These are phyloP conservation scores for Rhodophaea formosa DNA, from an alignment of 2,888 invertebrate species.

Conservation along the genomic window DNA sequence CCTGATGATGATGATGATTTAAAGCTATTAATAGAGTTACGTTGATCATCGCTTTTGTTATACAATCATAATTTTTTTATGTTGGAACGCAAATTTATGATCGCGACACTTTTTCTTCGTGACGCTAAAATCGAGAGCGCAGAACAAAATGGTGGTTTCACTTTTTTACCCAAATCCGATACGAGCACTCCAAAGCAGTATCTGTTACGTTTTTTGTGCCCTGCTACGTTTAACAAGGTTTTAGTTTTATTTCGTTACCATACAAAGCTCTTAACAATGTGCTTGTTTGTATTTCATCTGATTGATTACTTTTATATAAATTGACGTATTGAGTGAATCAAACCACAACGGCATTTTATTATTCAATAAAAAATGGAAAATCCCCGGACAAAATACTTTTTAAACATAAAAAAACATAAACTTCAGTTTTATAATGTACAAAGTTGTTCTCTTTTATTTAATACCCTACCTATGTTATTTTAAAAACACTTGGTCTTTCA, in stretches of 20 bases:
- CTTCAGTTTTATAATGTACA: too few relatives aligned
- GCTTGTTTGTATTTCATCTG: background rate
- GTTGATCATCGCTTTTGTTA: background rate
- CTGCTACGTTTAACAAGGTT: constrained; percentile 11
- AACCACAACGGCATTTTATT: background rate
- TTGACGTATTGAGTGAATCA: background rate
- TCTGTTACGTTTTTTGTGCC: constrained; percentile 19
- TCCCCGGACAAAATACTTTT: too few relatives aligned
- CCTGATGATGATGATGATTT: too few relatives aligned
- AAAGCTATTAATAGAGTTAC: background rate
- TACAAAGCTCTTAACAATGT: background rate
- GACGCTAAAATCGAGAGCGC: constrained; percentile 51
- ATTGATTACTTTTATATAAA: background rate
- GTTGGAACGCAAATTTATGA: constrained; percentile 8
- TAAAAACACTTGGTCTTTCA: too few relatives aligned
- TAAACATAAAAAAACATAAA: too few relatives aligned
- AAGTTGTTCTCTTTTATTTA: too few relatives aligned
- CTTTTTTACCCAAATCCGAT: constrained; percentile 40
- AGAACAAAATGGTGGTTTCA: constrained; percentile 40
- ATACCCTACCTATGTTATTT: too few relatives aligned
- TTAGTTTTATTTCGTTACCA: background rate
- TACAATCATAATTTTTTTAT: background rate
- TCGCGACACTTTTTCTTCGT: constrained; percentile 34
- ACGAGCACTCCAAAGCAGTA: constrained; percentile 24
- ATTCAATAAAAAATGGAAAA: too few relatives aligned